Conservation (phyloP, 1,140 invertebrate species). For the Carcinoscorpius rotundicauda region DNA sequence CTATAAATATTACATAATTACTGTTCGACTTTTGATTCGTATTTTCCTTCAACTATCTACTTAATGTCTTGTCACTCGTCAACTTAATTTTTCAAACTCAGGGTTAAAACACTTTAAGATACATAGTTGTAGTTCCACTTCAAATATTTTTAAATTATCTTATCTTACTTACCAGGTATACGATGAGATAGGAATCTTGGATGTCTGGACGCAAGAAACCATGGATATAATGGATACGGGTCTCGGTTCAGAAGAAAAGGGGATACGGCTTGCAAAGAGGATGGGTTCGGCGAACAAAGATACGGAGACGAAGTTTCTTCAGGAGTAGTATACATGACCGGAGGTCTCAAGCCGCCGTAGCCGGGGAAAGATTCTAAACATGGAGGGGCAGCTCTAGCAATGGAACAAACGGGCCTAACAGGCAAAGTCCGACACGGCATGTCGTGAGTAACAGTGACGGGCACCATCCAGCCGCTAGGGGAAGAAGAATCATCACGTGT, state of each 20-base stretch:
- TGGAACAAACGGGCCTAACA: not conserved
- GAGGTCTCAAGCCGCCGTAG: not conserved
- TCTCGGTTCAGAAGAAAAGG: constrained; percentile 41
- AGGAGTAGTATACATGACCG: constrained; percentile 2
- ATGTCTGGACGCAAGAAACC: constrained; percentile 67
- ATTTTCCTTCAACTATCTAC: too few species aligned
- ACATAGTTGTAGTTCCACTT: too few species aligned
- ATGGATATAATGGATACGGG: constrained; percentile 77
- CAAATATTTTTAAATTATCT: too few species aligned
- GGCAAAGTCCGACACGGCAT: too few species aligned
- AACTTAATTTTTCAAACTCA: too few species aligned
- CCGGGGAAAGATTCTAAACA: constrained; percentile 7
- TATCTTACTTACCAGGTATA: constrained; percentile 57
- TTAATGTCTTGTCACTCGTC: too few species aligned
- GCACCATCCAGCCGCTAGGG: constrained; percentile 6
- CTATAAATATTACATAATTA: too few species aligned
- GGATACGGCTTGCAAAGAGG: constrained; percentile 19
- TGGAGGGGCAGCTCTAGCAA: not conserved
- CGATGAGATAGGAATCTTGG: constrained; percentile 76
- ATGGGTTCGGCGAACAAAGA: not conserved
- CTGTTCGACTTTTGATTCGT: too few species aligned
- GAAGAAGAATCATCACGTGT: constrained; percentile 6
- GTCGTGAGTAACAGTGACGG: constrained; percentile 25
- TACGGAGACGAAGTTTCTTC: constrained; percentile 14
- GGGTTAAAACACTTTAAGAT: too few species aligned